Base-by-base conservation (phyloP, 2,888 invertebrate genomes). In the Hyposoter dolosus region DNA sequence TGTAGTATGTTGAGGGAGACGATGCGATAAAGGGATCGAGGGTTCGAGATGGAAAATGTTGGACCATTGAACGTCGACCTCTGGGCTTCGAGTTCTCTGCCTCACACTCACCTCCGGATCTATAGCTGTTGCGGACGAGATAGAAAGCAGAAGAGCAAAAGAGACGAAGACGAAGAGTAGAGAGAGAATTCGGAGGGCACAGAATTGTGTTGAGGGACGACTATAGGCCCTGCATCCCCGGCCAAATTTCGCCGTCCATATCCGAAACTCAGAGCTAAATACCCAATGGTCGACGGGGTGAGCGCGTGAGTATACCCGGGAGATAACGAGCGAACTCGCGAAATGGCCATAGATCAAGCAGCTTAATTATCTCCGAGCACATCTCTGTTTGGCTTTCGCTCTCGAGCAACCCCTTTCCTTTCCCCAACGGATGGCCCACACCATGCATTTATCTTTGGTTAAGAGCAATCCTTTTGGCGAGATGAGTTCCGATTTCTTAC, bases 321-420 rank as follows among this genome's bases (percentile, higher is more conserved):
- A 94, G 94, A 94, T 94, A 94, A 94, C 94, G 94, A 94, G 94
- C 94, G 92, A 94, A 94, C 93, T 94, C 94, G 94, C 93, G 93
- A 94, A 94, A 92, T 91, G 93, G 89, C 93, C 92, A 93, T 94
- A 94, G 92, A 94, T 94, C 94, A 94, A 89, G 90, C 90, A 92
- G 93, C 94, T 94, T 94, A 94, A 94, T 94, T 94, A 94, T 94
- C 94, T 93, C 92, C 90, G 92, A 92, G 92, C 93, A 93, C 92
- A 89, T 90, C 91, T 35, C 60, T 76, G 71, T 71, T 71, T 65
- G 76, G 65, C 82, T 88, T 86, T 84, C 88, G 85, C 86, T 88
- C 89, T 89, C 90, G 88, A 89, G 90, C 90, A 82, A 90, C 88
- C 88, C 87, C 82, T 86, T 78, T 60, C 82, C n/a, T 68, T 72